Evolutionary conservation across 2,888 invertebrate species (phyloP).

Genomic region (Conistra vaccinii): DNA sequence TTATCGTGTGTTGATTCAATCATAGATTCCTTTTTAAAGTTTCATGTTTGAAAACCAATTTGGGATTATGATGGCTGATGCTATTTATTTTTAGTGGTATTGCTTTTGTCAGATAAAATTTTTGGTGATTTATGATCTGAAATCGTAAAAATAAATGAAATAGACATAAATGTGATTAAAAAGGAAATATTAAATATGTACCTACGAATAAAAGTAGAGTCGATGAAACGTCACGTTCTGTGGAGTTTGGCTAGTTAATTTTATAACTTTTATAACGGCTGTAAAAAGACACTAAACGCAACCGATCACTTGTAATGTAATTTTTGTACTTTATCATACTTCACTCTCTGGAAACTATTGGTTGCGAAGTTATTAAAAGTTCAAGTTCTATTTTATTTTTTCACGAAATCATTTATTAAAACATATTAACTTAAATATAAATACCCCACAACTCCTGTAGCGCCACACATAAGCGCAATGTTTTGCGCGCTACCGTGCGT

Average conservation of each 20-base stretch:
- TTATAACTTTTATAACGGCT: not conserved
- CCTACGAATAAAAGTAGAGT: not conserved
- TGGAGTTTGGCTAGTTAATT: not conserved
- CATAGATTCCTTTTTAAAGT: slow-evolving; percentile 87
- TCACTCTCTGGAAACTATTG: too few species aligned
- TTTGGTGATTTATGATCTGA: slow-evolving; percentile 22
- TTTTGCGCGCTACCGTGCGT: not conserved
- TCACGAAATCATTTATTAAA: not conserved
- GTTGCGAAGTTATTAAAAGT: not conserved
- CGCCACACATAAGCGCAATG: not conserved
- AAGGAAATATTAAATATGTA: not conserved
- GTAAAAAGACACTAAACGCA: not conserved
- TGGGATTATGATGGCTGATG: slow-evolving; percentile 78
- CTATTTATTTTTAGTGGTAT: slow-evolving; percentile 71
- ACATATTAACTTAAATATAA: not conserved
- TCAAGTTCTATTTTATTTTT: not conserved
- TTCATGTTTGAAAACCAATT: slow-evolving; percentile 83
- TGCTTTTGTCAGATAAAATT: slow-evolving; percentile 35
- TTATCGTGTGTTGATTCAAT: slow-evolving; percentile 87
- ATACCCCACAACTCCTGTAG: not conserved
- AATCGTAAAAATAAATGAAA: not conserved
- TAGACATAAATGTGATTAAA: not conserved
- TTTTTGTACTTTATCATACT: not conserved
- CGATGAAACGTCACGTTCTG: not conserved
- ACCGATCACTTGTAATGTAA: not conserved